Base-by-base conservation (phyloP, 2,113 vertebrate genomes). In the Chauna torquata region DNA sequence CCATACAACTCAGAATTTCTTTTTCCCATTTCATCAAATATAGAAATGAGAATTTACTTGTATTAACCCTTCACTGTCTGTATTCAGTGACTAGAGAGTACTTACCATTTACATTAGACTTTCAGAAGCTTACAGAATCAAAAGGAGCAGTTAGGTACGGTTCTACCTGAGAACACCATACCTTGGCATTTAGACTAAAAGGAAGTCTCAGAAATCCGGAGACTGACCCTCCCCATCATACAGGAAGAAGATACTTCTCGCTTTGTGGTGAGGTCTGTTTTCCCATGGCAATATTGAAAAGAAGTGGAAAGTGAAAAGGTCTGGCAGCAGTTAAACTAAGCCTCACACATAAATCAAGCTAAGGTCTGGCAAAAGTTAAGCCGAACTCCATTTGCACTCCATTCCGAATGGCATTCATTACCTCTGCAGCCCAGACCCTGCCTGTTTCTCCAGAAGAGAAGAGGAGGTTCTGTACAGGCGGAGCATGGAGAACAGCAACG, bases 371-470 rank as follows among this genome's bases (percentile, higher is more conserved):
- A 65, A 44, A 78, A 85, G 58, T 27, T 36, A 72, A 62, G 57
- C 30, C 20, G 24, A 30, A 34, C 36, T 52, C 64, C 58, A n/a
- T 23, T 45, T 2, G 3, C 8, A 0, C n/a, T 17, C n/a, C 0
- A 9, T 55, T 36, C 81, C 49, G 15, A 57, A 50, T 3, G 32
- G 57, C 49, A 16, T 62, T 36, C 54, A 24, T 61, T 28, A 47
- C 28, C 38, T 61, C 78, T 2, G 2, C 64, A n/a, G 62, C 34
- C 8, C 40, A 5, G 28, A 16, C 71, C 30, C 71, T 69, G 88
- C 54, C 47, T n/a, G 38, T 19, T 1, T 9, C 34, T 30, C 50
- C 61, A 23, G 23, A 11, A 11, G 23, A 7, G 5, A 58, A 59
- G 82, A n/a, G 59, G 2, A 68, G 34, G 44, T 24, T 68, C 82